Base-by-base conservation (phyloP, 2,797 vertebrate species). In the Molossus molossus region DNA sequence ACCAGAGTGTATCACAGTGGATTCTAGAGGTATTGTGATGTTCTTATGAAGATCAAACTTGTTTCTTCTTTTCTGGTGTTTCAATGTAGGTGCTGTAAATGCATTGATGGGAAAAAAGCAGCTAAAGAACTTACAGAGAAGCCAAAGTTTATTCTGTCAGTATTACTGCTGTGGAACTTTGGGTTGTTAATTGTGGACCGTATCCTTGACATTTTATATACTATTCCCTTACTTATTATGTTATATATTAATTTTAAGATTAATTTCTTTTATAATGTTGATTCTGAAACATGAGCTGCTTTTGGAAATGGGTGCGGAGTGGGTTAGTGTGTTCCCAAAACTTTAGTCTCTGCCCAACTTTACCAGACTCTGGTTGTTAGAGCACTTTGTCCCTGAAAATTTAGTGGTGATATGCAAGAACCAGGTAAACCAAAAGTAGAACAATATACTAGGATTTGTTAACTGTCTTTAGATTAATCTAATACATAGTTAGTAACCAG, bases 111-210 rank as follows among this genome's bases (percentile, higher is more conserved):
- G 7, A 99, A 98, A 90, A 99, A 98, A 97, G 97, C 98, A 11
- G 93, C 98, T n/a, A 99, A 98, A 96, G 99, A 99, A 23, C 45
- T 99, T 57, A 91, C 99, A 87, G 98, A 97, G 86, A 99, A 98
- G 48, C 99, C 99, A 2, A 95, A 98, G 1, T 99, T 99, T 92
- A 97, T 99, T 97, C 98, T 99, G 55, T 98, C 99, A 0, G 99
- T 98, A 11, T 98, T 99, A 87, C 98, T 99, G 53, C 96, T 99
- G 65, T 99, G 99, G 99, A 99, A 99, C 98, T 99, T 99, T 9
- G 99, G 99, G 29, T 98, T 99, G 87, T 97, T 99, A 93, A 97
- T 99, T 94, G 98, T 99, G 84, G 99, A 99, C 97, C 99, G 99
- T 99, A 99, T 99, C 99, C 99, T 99, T 99, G 79, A 72, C 55